A percentile compares a stretch with the other conserved stretches of the same genome.
These are phyloP conservation scores for Tyria jacobaeae DNA, from an alignment of 2,888 invertebrate species.

Conservation along the genomic window DNA sequence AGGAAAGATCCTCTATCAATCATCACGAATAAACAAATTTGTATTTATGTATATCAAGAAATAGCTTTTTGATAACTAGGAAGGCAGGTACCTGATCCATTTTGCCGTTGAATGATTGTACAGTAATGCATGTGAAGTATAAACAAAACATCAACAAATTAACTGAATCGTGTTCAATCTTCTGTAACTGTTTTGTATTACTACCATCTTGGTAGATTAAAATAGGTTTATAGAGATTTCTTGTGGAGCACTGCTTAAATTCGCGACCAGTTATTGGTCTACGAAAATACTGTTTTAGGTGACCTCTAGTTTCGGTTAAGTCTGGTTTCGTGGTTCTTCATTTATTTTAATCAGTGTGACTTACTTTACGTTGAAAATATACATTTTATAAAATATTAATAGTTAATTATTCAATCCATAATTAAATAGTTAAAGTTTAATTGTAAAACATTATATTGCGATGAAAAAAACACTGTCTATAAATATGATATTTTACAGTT, in stretches of 20 bases:
- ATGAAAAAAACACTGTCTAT: too few species aligned
- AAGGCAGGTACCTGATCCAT: background rate
- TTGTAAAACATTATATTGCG: too few species aligned
- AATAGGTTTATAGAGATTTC: background rate
- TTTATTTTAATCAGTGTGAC: too few species aligned
- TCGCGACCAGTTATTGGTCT: background rate
- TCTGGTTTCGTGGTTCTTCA: background rate
- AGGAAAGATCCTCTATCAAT: background rate
- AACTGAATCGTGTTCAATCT: conserved; percentile 26
- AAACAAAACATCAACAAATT: conserved; percentile 33
- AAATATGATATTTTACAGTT: too few species aligned
- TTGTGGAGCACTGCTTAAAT: background rate
- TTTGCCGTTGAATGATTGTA: conserved; percentile 3
- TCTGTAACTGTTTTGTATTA: background rate
- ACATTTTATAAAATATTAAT: too few species aligned
- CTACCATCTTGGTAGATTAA: conserved; percentile 13
- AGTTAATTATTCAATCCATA: too few species aligned
- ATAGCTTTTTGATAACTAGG: background rate
- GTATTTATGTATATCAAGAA: background rate
- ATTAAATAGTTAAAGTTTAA: too few species aligned
- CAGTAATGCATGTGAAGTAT: conserved; percentile 17
- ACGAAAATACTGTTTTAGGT: too few species aligned
- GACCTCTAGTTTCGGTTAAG: background rate
- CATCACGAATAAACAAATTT: background rate
- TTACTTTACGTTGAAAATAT: too few species aligned